These are phyloP conservation scores for Nestor notabilis DNA, from an alignment of 2,113 vertebrate species.

Conservation along the genomic window DNA sequence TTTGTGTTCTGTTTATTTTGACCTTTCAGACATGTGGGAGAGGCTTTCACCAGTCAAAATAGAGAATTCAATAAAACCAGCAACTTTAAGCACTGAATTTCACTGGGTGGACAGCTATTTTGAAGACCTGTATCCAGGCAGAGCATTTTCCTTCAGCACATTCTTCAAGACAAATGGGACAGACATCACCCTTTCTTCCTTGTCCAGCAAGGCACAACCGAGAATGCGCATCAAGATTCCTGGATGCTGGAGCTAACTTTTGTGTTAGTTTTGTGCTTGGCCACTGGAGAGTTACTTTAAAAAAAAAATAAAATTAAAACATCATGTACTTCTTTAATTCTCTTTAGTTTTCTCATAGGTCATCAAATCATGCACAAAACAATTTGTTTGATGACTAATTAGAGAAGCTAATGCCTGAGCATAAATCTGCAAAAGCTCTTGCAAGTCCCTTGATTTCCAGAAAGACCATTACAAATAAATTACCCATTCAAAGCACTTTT, in stretches of 20 bases:
- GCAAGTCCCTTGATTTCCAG: neutral
- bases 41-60: neutral
- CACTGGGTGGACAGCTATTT: neutral
- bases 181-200: neutral
- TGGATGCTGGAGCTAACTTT: neutral
- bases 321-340: neutral
- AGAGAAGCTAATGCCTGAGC: neutral
- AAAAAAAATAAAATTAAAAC: neutral
- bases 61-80: neutral
- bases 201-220: neutral
- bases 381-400: neutral
- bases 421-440: neutral
- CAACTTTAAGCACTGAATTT: neutral
- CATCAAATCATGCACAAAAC: neutral
- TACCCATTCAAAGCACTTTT: neutral
- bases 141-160: neutral
- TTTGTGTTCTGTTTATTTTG: neutral
- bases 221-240: neutral
- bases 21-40: neutral
- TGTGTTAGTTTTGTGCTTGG: neutral
- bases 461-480: neutral
- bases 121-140: neutral
- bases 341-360: neutral
- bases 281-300: neutral
- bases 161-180: neutral